Evolutionary conservation across 2,797 vertebrate species (phyloP).

Genomic region (Steatocranus sp.): DNA sequence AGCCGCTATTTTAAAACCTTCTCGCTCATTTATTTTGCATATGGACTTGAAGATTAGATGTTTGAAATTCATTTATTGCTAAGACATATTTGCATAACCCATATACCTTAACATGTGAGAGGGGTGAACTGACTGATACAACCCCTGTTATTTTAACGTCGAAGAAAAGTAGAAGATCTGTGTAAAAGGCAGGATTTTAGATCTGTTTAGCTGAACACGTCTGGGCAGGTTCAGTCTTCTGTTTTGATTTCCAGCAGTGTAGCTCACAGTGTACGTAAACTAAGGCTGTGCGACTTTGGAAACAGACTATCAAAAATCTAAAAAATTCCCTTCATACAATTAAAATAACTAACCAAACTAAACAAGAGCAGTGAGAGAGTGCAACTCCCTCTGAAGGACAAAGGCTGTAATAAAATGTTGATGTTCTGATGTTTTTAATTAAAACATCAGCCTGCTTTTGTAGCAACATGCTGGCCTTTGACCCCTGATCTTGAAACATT

Average conservation of each 20-base stretch:
- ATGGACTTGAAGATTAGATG: neutral
- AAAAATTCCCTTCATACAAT: neutral
- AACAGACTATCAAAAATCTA: neutral
- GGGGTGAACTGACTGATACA: neutral
- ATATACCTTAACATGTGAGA: neutral
- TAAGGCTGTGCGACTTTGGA: neutral
- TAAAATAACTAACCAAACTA: neutral
- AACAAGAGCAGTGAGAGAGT: neutral
- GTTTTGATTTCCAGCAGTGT: neutral
- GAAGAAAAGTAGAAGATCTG: neutral
- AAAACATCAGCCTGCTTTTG: neutral
- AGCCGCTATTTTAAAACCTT: neutral
- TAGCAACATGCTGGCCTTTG: neutral
- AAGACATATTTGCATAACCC: neutral
- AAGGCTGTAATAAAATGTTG: neutral
- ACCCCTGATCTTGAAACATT: neutral
- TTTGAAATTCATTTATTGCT: neutral
- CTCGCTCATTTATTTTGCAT: neutral
- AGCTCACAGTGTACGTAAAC: neutral
- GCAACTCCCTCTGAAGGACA: neutral
- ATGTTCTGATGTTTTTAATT: neutral
- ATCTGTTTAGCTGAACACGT: neutral
- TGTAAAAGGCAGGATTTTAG: neutral
- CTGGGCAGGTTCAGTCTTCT: neutral
- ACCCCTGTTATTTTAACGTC: neutral